Conservation (phyloP, 2,797 vertebrate species). For the Lutjanus campechanus region DNA sequence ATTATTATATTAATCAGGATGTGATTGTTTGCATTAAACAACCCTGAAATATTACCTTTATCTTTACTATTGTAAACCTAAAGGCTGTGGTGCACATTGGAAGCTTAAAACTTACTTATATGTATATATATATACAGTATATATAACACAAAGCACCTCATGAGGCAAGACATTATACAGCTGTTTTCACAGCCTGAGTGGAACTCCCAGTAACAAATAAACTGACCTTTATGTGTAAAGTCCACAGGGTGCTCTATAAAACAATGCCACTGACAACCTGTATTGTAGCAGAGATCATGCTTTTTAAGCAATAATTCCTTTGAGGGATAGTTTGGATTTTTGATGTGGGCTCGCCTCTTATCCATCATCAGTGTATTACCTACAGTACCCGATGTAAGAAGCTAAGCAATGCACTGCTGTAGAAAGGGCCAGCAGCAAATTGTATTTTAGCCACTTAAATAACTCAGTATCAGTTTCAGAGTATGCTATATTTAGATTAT, state of each 20-base stretch:
- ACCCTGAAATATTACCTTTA: background rate
- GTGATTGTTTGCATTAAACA: background rate
- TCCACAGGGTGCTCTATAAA: background rate
- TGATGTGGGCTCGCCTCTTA: no score
- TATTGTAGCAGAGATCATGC: background rate
- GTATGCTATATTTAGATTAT: no score
- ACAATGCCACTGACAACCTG: background rate
- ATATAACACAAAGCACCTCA: background rate
- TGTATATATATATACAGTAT: no score
- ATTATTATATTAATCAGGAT: background rate
- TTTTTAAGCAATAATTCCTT: background rate
- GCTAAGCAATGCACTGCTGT: no score
- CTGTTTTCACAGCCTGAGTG: background rate
- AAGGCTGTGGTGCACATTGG: background rate
- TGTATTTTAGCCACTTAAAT: no score
- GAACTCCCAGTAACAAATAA: background rate
- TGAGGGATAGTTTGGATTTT: no score
- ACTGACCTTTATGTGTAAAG: background rate
- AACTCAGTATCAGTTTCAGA: no score
- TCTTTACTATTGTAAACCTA: no score
- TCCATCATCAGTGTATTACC: no score
- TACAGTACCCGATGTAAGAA: no score
- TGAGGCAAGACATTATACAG: background rate
- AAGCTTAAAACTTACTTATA: background rate
- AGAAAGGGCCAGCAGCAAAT: no score